Percentiles rank a stretch among this genome's conserved stretches.
Evolutionary conservation across 2,797 vertebrate genomes (phyloP).

Genomic region (Artibeus jamaicensis): DNA sequence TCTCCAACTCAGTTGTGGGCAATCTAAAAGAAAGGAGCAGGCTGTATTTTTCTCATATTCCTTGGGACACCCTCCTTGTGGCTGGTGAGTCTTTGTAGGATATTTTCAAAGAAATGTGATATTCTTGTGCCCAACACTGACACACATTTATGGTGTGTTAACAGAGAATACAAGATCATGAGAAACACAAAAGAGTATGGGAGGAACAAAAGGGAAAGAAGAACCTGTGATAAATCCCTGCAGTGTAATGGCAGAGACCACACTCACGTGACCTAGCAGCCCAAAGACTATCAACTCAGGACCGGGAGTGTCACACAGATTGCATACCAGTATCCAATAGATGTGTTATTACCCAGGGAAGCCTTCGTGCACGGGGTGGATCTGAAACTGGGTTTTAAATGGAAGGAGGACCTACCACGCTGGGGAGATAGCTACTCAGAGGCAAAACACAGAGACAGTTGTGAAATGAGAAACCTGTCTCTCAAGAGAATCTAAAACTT

Average conservation of each 20-base stretch:
- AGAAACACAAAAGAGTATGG: not conserved
- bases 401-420: not conserved
- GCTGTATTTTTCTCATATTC: not conserved
- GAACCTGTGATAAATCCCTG: not conserved
- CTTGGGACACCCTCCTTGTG: not conserved
- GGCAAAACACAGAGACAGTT: not conserved
- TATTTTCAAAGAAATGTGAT: not conserved
- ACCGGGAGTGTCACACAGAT: not conserved
- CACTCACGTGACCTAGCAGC: not conserved
- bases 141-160: not conserved
- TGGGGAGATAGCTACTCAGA: not conserved
- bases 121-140: not conserved
- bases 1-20: not conserved
- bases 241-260: not conserved
- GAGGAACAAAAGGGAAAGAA: not conserved
- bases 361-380: not conserved
- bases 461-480: not conserved
- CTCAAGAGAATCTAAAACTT: not conserved
- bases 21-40: not conserved
- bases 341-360: not conserved
- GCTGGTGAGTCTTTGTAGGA: not conserved
- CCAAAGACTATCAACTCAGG: not conserved
- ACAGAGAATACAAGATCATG: not conserved
- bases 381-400: not conserved
- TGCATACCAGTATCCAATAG: not conserved